Percentiles rank a stretch among this genome's conserved stretches.
phyloP scores from a whole-genome alignment of 2,888 invertebrate species.

The Formica aserva region DNA sequence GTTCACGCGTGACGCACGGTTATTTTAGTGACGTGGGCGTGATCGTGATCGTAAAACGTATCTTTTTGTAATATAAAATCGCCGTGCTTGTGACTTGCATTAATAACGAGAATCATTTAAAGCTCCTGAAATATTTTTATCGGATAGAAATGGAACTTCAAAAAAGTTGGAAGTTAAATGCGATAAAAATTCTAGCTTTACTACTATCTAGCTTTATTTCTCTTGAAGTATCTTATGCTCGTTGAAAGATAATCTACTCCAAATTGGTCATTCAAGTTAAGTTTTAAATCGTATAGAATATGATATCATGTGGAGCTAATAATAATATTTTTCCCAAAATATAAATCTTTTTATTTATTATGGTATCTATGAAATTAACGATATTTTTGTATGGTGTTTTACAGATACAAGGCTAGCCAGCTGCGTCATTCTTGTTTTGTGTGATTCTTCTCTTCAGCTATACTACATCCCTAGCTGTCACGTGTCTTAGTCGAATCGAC shows the following conservation, averaged over 20 bases:
- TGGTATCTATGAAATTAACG: not conserved
- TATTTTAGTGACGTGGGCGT: constrained; percentile 9
- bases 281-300: not conserved
- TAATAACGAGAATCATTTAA: not conserved
- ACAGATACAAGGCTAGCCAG: constrained; percentile 85
- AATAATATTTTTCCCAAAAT: not conserved
- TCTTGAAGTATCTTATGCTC: no score
- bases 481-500: constrained; percentile 67
- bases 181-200: not conserved
- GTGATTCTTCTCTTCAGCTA: constrained; percentile 80
- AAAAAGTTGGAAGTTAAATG: not conserved
- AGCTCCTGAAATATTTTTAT: no score
- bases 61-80: not conserved
- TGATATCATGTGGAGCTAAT: not conserved
- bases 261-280: not conserved
- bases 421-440: constrained; percentile 85
- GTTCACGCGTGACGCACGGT: constrained; percentile 6
- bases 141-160: no score
- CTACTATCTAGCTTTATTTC: no score
- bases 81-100: not conserved
- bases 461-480: constrained; percentile 75
- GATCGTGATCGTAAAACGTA: not conserved
- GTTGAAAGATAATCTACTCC: no score
- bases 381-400: constrained; percentile 53
- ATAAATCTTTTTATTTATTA: not conserved